Evolutionary conservation across 1,140 invertebrate genomes (phyloP), one percentile per base, ranked within the genome.

Genomic region (Watersipora subatra): DNA sequence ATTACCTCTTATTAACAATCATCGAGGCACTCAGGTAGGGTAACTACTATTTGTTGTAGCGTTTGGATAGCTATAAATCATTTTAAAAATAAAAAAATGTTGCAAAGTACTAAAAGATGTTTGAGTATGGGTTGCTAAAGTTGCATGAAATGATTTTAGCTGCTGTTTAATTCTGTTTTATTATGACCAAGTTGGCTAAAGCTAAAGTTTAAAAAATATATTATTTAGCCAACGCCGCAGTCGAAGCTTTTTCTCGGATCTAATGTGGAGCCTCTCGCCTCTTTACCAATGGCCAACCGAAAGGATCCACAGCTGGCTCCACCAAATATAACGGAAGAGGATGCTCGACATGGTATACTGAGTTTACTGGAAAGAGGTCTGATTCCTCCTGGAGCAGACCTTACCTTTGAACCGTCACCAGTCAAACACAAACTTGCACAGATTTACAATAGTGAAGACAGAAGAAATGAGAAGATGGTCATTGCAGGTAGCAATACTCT

Each of bases 371-470:
- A 80, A 66, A 68, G 79, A 64, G 78, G 78, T 24, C 67, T 80
- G 19, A 79, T 80, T 28, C 79, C 79, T 19, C 75, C 74, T 19
- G 73, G 75, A 25, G 75, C 78, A 24, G 72, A 79, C 62, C 65
- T 80, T 55, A 77, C 75, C 26, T 71, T 80, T 66, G 78, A 80
- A 57, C 79, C 78, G 24, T 77, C 77, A 34, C 79, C 79, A 28
- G 74, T 80, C 19, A 68, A 68, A 62, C 72, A 76, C 30, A 76
- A 67, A 65, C 56, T 69, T 3, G 69, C 69, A 2, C 69, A 66
- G 3, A 67, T 77, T n/a, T 73, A 78, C 68, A 67, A 74, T 61
- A 69, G 73, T 22, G 66, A 71, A 26, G 71, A 74, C 20, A 71
- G 65, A 61, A 62, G 69, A 22, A 63, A 30, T 27, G 74, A 70